Evolutionary conservation across 2,888 invertebrate species (phyloP), one percentile per base, ranked within the genome.

Genomic region (Corythucha ciliata): DNA sequence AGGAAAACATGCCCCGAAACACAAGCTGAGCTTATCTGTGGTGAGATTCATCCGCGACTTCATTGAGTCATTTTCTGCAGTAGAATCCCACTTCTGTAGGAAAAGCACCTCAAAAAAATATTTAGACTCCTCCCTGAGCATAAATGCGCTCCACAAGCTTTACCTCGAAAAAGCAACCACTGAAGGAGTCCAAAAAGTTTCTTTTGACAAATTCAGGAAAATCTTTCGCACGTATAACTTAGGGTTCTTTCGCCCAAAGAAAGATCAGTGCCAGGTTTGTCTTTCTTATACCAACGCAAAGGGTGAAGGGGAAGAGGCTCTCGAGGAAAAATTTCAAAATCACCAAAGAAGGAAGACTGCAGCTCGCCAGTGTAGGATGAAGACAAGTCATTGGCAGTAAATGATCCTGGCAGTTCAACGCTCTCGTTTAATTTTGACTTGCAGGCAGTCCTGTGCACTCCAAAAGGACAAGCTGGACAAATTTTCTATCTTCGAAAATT

Each of bases 381-480:
- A 4, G 41, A 41, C 41, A 41, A 41, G 41, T 6, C 22, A 14
- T 14, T 41, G 7, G 41, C 25, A 18, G 18, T 14, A 10, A 25
- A 20, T 40, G 29, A 29, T 29, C 29, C 29, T n/a, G n/a, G 29
- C 29, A 29, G 29, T 29, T 29, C 29, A 29, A 29, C 29, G n/a
- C 29, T 29, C 10, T 29, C 8, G 8, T 29, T 40, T 4, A 18
- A 22, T 8, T 40, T 21, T n/a, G 40, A 40, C 18, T 40, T 40
- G n/a, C 40, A 40, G n/a, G 40, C 40, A 21, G 40, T 22, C 20
- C 40, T 40, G 2, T 18, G 21, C 21, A 20, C 21, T 3, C 40
- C 40, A 20, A 40, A 40, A 40, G 20, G 20, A 3, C 18, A 40
- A 8, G 40, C 40, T n/a, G 20, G 40, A 8, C 40, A 22, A 20